Evolutionary conservation across 1,140 invertebrate genomes (phyloP).

Genomic region (Halictus rubicundus): DNA sequence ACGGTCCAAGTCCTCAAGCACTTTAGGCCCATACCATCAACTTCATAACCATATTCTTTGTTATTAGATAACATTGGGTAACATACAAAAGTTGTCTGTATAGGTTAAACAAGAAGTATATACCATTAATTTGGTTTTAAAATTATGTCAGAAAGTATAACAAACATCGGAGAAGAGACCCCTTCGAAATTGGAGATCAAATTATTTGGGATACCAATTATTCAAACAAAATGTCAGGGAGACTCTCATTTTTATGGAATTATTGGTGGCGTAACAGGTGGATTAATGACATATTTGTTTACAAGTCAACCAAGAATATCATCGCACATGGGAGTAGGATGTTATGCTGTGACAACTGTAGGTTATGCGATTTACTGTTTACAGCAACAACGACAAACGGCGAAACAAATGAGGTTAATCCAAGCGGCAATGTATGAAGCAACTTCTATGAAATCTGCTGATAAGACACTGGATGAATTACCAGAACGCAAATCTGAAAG

Average conservation of each 20-base stretch:
- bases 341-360: background rate
- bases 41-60: no score
- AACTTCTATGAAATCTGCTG: no score
- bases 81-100: background rate
- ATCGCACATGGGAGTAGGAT: background rate
- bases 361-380: background rate
- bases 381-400: background rate
- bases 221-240: conserved; percentile 24
- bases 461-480: background rate
- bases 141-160: background rate
- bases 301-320: conserved; percentile 4
- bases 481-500: background rate
- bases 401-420: background rate
- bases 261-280: conserved; percentile 4
- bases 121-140: background rate
- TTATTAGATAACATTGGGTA: background rate
- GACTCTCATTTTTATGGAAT: conserved; percentile 16
- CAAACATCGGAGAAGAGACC: no score
- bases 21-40: no score
- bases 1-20: no score
- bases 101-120: background rate
- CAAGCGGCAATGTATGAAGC: background rate
- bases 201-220: conserved; percentile 23
- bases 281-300: conserved; percentile 24
- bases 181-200: background rate